Evolutionary conservation across 1,140 invertebrate species (phyloP).

Genomic region (Aphidius ervi): DNA sequence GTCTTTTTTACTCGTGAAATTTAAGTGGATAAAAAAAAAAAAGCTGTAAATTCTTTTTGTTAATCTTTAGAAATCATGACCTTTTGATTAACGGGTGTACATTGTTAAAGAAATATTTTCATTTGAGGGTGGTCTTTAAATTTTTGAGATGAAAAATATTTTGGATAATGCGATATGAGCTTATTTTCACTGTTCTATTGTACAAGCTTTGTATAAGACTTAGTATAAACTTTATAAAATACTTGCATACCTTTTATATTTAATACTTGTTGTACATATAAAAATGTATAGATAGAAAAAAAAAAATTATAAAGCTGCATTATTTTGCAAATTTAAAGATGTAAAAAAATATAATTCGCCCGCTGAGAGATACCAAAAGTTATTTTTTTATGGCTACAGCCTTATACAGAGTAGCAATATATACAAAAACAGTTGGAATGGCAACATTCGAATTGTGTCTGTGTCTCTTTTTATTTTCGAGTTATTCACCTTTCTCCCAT

Average conservation of each 20-base stretch:
- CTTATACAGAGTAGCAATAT: too few relatives aligned
- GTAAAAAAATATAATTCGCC: too few relatives aligned
- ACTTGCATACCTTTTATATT: too few relatives aligned
- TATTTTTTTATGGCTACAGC: too few relatives aligned
- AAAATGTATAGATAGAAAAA: not conserved
- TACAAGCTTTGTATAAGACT: not conserved
- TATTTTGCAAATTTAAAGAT: too few relatives aligned
- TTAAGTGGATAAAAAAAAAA: too few relatives aligned
- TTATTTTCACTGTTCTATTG: slow-evolving; percentile 13
- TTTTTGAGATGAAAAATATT: slow-evolving; percentile 23
- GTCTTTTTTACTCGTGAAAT: not conserved
- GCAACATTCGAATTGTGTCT: too few relatives aligned
- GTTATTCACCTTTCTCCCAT: too few relatives aligned
- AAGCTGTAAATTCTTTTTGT: slow-evolving; percentile 35
- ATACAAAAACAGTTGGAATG: too few relatives aligned
- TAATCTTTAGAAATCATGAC: slow-evolving; percentile 32
- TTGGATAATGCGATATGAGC: slow-evolving; percentile 26
- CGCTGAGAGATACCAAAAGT: too few relatives aligned
- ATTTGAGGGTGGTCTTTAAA: slow-evolving; percentile 19
- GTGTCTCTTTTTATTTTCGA: too few relatives aligned
- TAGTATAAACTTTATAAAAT: not conserved
- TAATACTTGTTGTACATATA: too few relatives aligned
- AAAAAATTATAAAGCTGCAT: not conserved
- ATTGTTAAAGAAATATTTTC: slow-evolving; percentile 13
- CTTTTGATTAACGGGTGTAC: slow-evolving; percentile 27